Conservation (phyloP, 1,140 invertebrate genomes). For the Bombyx mandarina region DNA sequence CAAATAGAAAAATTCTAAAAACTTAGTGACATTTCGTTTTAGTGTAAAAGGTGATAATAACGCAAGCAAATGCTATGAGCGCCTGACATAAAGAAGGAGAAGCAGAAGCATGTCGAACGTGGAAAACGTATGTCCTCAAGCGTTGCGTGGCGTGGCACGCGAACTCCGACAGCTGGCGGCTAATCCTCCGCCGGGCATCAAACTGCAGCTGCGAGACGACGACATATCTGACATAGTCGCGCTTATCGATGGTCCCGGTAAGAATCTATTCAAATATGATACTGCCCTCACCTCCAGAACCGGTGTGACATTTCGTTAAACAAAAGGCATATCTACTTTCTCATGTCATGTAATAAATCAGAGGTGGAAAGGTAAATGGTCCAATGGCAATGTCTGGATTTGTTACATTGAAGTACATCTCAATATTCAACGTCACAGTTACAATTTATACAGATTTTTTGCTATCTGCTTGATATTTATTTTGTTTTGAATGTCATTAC, state of each 20-base stretch:
- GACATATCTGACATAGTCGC: conserved; percentile 51
- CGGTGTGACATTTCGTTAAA: too few species aligned
- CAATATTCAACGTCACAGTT: too few species aligned
- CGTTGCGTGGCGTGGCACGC: conserved; percentile 41
- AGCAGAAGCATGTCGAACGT: conserved; percentile 45
- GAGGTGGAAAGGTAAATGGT: too few species aligned
- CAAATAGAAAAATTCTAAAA: neutral
- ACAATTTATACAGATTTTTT: too few species aligned
- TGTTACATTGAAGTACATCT: too few species aligned
- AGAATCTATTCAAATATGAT: neutral
- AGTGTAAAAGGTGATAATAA: conserved; percentile 9
- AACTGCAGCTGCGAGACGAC: conserved; percentile 45
- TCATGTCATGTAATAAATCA: too few species aligned
- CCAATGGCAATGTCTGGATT: too few species aligned
- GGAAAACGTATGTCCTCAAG: conserved; percentile 58
- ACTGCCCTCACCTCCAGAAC: too few species aligned
- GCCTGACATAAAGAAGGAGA: neutral
- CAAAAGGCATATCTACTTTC: too few species aligned
- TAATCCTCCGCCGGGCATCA: conserved; percentile 45
- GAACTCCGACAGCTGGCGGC: conserved; percentile 46
- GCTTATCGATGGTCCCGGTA: conserved; percentile 52
- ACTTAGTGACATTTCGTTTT: neutral
- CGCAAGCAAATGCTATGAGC: neutral
- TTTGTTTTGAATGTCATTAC: too few species aligned
- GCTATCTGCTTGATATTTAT: too few species aligned